These are phyloP conservation scores for Numida meleagris DNA, from an alignment of 2,113 vertebrate genomes.

Conservation along the genomic window DNA sequence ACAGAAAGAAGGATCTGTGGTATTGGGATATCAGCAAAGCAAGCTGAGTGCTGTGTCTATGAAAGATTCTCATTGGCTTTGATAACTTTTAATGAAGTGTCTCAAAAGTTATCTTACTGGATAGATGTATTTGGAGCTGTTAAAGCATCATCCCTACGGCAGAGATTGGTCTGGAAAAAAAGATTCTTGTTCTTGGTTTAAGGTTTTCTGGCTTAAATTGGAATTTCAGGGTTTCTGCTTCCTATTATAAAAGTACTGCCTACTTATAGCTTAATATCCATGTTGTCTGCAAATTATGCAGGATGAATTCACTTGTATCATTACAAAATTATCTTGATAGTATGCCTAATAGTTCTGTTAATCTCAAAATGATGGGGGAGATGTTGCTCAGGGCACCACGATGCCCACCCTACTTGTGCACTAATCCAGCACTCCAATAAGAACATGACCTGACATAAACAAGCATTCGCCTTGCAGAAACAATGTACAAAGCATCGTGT, in stretches of 20 bases:
- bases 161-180: not conserved
- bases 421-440: not conserved
- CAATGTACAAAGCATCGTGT: not conserved
- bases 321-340: not conserved
- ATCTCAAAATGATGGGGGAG: not conserved
- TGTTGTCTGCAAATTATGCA: not conserved
- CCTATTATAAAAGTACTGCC: not conserved
- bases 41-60: not conserved
- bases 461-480: not conserved
- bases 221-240: not conserved
- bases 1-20: not conserved
- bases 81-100: not conserved
- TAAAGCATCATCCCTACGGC: not conserved
- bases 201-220: not conserved
- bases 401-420: not conserved
- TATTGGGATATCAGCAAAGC: not conserved
- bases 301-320: not conserved
- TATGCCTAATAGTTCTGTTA: not conserved
- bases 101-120: not conserved
- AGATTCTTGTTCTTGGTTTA: not conserved
- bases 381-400: not conserved
- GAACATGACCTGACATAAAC: fast-evolving
- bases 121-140: not conserved
- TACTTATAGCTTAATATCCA: not conserved
- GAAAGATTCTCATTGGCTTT: not conserved